Evolutionary conservation across 2,797 vertebrate genomes (phyloP).

Genomic region (Xerus rutilus): DNA sequence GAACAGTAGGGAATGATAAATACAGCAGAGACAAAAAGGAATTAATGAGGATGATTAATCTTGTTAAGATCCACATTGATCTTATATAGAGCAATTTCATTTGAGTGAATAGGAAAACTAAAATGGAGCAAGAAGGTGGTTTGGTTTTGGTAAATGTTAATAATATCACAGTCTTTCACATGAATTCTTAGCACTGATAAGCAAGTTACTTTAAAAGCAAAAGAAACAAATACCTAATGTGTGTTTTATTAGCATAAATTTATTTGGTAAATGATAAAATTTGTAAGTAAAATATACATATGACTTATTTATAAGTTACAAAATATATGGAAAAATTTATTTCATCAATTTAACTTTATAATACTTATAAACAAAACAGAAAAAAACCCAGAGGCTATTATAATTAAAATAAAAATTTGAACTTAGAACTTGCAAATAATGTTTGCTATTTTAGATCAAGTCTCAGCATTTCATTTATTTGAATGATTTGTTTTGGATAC

Average conservation of each 20-base stretch:
- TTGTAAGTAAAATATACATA: background rate
- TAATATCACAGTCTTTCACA: background rate
- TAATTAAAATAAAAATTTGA: conserved; percentile 14
- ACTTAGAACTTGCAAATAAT: background rate
- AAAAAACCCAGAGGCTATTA: background rate
- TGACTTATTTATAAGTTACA: background rate
- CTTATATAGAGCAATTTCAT: background rate
- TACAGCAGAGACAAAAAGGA: background rate
- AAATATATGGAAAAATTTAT: background rate
- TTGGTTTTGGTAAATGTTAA: background rate
- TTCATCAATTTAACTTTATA: background rate
- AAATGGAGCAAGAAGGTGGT: background rate
- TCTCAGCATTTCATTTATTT: background rate
- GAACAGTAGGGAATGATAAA: background rate
- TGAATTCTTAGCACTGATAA: conserved; percentile 1
- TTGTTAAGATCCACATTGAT: background rate
- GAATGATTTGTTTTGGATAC: background rate
- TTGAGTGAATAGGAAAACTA: background rate
- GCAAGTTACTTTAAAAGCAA: background rate
- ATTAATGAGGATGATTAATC: background rate
- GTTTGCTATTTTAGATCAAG: background rate
- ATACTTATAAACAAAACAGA: background rate
- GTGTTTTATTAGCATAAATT: background rate
- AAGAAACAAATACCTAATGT: background rate
- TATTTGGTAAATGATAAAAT: background rate